Evolutionary conservation across 2,888 invertebrate genomes (phyloP), one percentile per base, ranked within the genome.

Genomic region (Drosophila nr. fundita): DNA sequence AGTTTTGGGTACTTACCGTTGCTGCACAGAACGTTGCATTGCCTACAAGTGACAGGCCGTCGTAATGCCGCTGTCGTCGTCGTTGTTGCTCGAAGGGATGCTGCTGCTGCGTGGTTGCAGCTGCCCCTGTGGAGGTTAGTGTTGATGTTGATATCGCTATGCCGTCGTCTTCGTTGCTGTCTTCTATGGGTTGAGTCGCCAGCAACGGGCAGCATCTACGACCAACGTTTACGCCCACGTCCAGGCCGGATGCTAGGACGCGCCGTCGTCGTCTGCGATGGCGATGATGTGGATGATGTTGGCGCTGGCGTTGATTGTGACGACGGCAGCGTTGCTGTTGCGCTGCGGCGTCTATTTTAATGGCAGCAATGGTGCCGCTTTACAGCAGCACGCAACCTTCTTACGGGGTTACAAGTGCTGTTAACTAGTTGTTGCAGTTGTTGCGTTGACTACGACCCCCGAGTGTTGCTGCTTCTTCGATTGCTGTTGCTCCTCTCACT

Each of bases 1-100:
- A 42, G 4, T 7, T 36, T 50, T 1, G 4, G 36, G 13, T 79
- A 93, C 93, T 93, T 80, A 93, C 93, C 91, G 89, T 93, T 91
- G 92, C 91, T 91, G 91, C 92, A 89, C 91, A 91, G 91, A 91
- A 85, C 93, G 93, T 92, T 92, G 93, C 93, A 93, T 93, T 88
- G 93, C 93, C 93, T 91, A 93, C 91, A 91, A 91, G 89, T 92
- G 91, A 91, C 92, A 92, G 92, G 89, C 91, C 90, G 91, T 82
- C 76, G 83, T 76, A 68, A 55, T 77, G 78, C 67, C 89, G 89
- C 76, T 85, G 91, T 85, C 88, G 72, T 76, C 84, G 90, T 85
- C 71, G 72, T 62, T 75, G 83, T 57, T 72, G 73, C 42, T 67
- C 62, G 52, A 66, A 60, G 42, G 65, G 59, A 68, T 62, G 64